These are phyloP conservation scores for Pagetopsis macropterus DNA, from an alignment of 2,797 vertebrate species.

Conservation along the genomic window DNA sequence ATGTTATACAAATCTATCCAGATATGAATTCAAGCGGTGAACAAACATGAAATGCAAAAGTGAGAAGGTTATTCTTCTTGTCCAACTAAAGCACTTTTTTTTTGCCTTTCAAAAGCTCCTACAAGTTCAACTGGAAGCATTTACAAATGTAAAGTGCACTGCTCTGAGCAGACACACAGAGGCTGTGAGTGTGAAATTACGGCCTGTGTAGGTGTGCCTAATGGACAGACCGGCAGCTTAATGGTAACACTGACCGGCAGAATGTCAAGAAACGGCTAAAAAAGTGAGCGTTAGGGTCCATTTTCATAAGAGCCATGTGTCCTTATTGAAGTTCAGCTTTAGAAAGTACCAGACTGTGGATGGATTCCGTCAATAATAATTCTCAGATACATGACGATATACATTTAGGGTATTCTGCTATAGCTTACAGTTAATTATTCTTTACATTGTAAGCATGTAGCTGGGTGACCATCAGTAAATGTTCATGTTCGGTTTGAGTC, in stretches of 20 bases:
- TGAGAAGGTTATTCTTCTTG: not conserved
- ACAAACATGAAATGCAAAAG: not conserved
- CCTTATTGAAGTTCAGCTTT: not conserved
- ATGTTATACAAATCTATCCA: not conserved
- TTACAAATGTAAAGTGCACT: not conserved
- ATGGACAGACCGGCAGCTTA: not conserved
- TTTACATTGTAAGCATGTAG: slow-evolving; percentile 5
- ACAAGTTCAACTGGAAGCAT: not conserved
- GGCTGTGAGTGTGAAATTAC: slow-evolving; percentile 9
- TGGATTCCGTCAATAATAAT: slow-evolving; percentile 8
- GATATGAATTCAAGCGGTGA: not conserved
- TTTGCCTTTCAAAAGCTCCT: not conserved
- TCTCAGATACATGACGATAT: not conserved
- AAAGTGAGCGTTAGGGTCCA: not conserved
- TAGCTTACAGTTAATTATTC: not conserved
- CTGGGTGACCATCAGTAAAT: not conserved
- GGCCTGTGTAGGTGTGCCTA: slow-evolving; percentile 7
- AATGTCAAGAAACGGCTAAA: not conserved
- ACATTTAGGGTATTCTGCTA: not conserved
- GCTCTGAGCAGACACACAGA: slow-evolving; percentile 1
- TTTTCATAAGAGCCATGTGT: not conserved
- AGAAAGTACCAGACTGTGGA: not conserved
- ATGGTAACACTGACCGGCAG: not conserved
- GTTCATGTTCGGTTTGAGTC: not conserved
- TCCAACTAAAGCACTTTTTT: not conserved